phyloP scores from a whole-genome alignment of 2,113 vertebrate species.

The Sorex fumeus region DNA sequence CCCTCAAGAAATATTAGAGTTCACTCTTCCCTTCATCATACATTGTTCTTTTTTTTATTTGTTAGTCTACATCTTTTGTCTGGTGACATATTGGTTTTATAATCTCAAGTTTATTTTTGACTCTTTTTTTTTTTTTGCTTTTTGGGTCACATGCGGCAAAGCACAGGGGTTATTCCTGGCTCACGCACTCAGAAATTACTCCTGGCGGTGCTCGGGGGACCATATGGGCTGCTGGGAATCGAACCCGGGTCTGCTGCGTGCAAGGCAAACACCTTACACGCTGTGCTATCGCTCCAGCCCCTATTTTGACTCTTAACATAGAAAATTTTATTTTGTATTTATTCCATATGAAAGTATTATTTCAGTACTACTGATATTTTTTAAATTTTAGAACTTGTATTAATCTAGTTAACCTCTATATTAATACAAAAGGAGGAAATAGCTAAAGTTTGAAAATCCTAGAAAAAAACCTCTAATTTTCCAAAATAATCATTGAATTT shows the following conservation, averaged over 20 bases:
- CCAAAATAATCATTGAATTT: neutral
- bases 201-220: no score
- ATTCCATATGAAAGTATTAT: neutral
- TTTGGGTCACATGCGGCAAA: no score
- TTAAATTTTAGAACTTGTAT: neutral
- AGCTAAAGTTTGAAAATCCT: conserved; percentile 33
- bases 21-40: neutral
- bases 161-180: no score
- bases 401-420: conserved; percentile 23
- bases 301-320: neutral
- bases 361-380: no score
- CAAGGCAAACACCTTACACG: no score
- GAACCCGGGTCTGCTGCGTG: no score
- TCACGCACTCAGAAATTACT: no score
- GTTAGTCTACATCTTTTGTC: neutral
- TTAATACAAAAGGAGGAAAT: conserved; percentile 1
- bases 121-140: no score
- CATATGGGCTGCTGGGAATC: no score
- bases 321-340: neutral
- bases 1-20: no score
- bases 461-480: conserved; percentile 25
- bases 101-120: neutral
- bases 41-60: neutral
- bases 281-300: no score
- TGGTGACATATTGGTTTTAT: neutral